These are phyloP conservation scores for Microctonus hyperodae DNA, from an alignment of 2,888 invertebrate species.

Conservation along the genomic window DNA sequence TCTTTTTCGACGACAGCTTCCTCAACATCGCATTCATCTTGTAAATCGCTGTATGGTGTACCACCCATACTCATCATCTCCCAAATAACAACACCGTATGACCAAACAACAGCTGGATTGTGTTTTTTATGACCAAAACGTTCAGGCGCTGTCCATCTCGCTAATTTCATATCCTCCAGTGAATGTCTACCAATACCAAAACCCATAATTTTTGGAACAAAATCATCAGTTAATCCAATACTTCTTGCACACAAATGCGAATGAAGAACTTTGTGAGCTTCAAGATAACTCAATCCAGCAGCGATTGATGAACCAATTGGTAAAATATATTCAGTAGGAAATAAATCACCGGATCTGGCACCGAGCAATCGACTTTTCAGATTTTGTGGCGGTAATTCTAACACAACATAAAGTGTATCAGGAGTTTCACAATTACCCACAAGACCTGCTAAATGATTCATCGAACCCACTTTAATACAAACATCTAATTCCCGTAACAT, in stretches of 20 bases:
- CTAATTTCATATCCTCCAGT: constrained; percentile 75
- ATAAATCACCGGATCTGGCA: constrained; percentile 53
- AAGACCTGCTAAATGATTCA: constrained; percentile 76
- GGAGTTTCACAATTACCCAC: constrained; percentile 82
- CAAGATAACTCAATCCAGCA: constrained; percentile 63
- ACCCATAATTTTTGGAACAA: constrained; percentile 76
- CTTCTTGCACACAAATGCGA: constrained; percentile 77
- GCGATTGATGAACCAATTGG: constrained; percentile 63
- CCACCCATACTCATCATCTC: constrained; percentile 82
- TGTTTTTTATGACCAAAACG: constrained; percentile 73
- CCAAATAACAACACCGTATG: constrained; percentile 83
- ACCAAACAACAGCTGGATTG: constrained; percentile 83
- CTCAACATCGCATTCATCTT: constrained; percentile 67
- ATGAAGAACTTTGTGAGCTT: constrained; percentile 70
- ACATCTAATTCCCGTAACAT: constrained; percentile 78
- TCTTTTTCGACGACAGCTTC: constrained; percentile 72
- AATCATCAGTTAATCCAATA: constrained; percentile 71
- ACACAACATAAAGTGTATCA: constrained; percentile 76
- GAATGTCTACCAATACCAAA: constrained; percentile 78
- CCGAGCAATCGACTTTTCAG: constrained; percentile 73
- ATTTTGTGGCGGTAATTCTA: constrained; percentile 73
- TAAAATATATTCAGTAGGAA: constrained; percentile 56
- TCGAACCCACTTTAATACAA: constrained; percentile 73
- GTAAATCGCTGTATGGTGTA: constrained; percentile 78
- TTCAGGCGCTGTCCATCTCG: constrained; percentile 83